These are phyloP conservation scores for Paedocypris sp. DNA, from an alignment of 2,113 vertebrate genomes.

Conservation along the genomic window DNA sequence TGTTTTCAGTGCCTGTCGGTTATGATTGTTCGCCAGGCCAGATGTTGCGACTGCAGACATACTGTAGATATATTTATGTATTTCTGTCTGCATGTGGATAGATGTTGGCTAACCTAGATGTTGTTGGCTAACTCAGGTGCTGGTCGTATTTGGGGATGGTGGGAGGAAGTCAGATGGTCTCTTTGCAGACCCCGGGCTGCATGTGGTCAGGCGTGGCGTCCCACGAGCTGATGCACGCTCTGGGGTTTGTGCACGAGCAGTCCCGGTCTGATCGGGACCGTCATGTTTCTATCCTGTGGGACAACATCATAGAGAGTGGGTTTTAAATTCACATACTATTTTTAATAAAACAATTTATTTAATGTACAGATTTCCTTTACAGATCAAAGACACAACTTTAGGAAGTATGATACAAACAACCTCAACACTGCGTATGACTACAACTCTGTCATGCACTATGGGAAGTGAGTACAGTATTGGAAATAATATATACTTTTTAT, in stretches of 20 bases:
- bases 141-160: constrained; percentile 70
- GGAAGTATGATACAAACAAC: constrained; percentile 60
- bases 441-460: constrained; percentile 66
- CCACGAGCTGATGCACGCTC: constrained; percentile 71
- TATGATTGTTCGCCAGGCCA: too few species aligned
- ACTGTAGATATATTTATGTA: background rate
- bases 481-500: background rate
- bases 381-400: constrained; percentile 61
- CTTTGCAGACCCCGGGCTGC: constrained; percentile 65
- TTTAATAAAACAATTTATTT: background rate
- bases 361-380: background rate
- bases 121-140: constrained; percentile 48
- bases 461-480: constrained; percentile 51
- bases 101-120: background rate
- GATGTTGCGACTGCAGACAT: too few species aligned
- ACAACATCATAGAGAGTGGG: constrained; percentile 65
- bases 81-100: too few species aligned
- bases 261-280: constrained; percentile 71
- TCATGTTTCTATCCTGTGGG: constrained; percentile 69
- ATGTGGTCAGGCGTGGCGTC: constrained; percentile 71
- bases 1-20: too few species aligned
- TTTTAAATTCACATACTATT: background rate
- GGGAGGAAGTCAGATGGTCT: constrained; percentile 67
- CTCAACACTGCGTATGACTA: constrained; percentile 65
- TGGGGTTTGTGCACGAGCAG: constrained; percentile 77